Base-by-base conservation (phyloP, 2,113 vertebrate genomes). In the Melanostigma gelatinosum region DNA sequence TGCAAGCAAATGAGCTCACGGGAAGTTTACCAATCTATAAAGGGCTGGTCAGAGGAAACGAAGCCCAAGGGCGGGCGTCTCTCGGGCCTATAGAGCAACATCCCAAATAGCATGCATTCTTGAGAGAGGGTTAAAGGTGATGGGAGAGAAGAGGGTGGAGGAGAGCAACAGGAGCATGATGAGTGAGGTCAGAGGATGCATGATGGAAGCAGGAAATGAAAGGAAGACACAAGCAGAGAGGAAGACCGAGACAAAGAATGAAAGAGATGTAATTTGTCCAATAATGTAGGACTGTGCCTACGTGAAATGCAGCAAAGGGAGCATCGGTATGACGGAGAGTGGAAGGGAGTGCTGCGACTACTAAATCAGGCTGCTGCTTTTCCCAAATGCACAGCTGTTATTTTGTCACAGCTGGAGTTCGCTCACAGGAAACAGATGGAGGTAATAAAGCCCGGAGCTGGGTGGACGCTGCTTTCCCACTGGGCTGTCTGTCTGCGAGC, bases 391-490 rank as follows among this genome's bases (percentile, higher is more conserved):
- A 50, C 75, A 1, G n/a, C 83, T 75, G 76, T 75, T 80, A 86
- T 83, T 85, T 67, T 52, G 48, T 63, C 58, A 24, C 86, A 86
- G 87, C 82, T 82, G 77, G 32, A 79, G 32, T 64, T 83, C 4
- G 54, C 89, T 86, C 52, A 50, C 69, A 87, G 83, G 85, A 90
- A 91, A 89, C 85, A 91, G 83, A 93, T 93, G 86, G 86, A 77
- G 72, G 79, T 68, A 88, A 85, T 87, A 90, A 88, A 88, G 68
- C 73, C 52, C 38, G 54, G 77, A 83, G 85, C 73, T 65, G 34
- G 81, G 69, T 70, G 84, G 82, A 91, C 36, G 46, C 27, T 54
- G 57, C 4, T 18, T 63, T 86, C 77, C 79, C 87, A 71, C 32
- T 10, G 75, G 87, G 61, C 62, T 64, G 46, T 62, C 82, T 77